Conservation (phyloP, 2,888 invertebrate genomes). For the Drosophila tripunctata region DNA sequence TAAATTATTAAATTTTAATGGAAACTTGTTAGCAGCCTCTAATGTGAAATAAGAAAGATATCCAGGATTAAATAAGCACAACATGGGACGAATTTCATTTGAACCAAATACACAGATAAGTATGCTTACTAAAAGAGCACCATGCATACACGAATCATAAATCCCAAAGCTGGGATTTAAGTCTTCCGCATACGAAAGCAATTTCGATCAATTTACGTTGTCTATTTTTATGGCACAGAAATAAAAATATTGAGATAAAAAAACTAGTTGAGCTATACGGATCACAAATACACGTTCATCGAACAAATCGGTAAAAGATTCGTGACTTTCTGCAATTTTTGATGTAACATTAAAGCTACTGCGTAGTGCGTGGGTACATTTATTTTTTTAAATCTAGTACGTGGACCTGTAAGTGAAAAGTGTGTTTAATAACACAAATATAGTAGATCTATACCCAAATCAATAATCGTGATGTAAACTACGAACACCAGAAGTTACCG, state of each 20-base stretch:
- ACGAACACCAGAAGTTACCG: conserved; percentile 9
- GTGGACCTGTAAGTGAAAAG: conserved; percentile 10
- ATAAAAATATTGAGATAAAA: conserved; percentile 23
- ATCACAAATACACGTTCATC: not conserved
- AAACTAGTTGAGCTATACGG: conserved; percentile 25
- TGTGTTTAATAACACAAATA: conserved; percentile 22
- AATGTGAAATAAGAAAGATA: too few relatives aligned
- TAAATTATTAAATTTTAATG: too few relatives aligned
- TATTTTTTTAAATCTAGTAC: not conserved
- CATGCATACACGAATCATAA: conserved; percentile 2
- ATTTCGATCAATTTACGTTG: conserved; percentile 49
- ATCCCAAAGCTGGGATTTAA: conserved; percentile 24
- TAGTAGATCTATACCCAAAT: conserved; percentile 25
- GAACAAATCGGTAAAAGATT: conserved; percentile 20
- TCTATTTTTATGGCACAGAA: conserved; percentile 16
- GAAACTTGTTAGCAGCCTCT: too few relatives aligned
- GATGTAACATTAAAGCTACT: conserved; percentile 25
- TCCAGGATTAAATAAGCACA: too few relatives aligned
- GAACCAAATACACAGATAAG: conserved; percentile 26
- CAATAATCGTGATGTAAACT: conserved; percentile 26
- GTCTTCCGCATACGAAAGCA: conserved; percentile 63
- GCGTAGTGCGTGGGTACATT: conserved; percentile 37
- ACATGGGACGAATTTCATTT: conserved; percentile 48
- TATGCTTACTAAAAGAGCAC: conserved; percentile 19
- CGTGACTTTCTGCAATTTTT: conserved; percentile 42